These are phyloP conservation scores for Spilogale gracilis DNA, from an alignment of 2,113 vertebrate genomes.

Conservation along the genomic window DNA sequence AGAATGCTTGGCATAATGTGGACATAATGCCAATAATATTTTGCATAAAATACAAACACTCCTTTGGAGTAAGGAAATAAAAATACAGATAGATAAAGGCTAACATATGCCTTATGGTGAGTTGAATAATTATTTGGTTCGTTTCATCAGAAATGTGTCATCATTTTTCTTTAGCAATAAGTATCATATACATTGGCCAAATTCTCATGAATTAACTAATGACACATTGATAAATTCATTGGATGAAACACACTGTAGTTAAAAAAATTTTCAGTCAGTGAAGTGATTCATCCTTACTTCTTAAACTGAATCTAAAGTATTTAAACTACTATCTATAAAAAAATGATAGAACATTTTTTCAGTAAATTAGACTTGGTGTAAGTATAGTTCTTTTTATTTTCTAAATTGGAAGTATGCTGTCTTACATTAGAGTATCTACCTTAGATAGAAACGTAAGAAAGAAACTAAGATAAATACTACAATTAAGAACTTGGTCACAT, in stretches of 20 bases:
- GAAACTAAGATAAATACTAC: not conserved
- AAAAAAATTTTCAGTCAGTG: conserved; percentile 11
- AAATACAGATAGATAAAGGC: not conserved
- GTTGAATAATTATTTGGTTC: not conserved
- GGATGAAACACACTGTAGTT: not conserved
- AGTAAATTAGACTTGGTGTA: conserved; percentile 28
- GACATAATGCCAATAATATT: not conserved
- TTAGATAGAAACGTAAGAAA: conserved; percentile 40
- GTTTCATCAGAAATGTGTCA: conserved; percentile 54
- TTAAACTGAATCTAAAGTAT: conserved; percentile 12
- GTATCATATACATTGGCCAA: not conserved
- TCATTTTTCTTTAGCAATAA: not conserved
- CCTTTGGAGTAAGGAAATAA: conserved; percentile 21
- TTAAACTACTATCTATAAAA: conserved; percentile 24
- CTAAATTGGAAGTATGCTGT: not conserved
- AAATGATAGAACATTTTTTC: not conserved
- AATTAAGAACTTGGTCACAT: conserved; percentile 55
- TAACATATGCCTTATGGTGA: not conserved
- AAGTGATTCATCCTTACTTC: not conserved
- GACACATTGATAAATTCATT: not conserved
- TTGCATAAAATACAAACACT: conserved; percentile 31
- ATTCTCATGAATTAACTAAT: conserved; percentile 10
- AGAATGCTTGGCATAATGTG: not conserved
- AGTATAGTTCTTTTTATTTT: conserved; percentile 53
- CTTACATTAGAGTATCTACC: not conserved